Conservation (phyloP, 2,797 vertebrate genomes). For the Danio tinwini region DNA sequence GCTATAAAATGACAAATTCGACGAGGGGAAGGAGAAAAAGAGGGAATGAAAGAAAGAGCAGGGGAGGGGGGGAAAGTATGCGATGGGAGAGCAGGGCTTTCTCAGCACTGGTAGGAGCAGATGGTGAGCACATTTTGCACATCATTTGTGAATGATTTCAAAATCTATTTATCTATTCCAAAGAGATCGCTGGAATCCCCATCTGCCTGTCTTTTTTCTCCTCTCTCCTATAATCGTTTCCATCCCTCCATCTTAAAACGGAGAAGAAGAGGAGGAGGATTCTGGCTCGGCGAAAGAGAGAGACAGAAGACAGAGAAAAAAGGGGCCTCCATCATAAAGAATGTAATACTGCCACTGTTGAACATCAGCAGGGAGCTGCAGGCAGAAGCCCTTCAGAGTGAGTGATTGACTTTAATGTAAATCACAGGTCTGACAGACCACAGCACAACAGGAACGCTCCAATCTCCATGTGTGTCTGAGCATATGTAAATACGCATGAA, state of each 20-base stretch:
- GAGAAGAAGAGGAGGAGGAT: conserved; percentile 65
- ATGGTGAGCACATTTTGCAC: conserved; percentile 87
- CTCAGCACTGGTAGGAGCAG: conserved; percentile 75
- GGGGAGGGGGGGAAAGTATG: neutral
- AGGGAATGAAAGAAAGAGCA: conserved; percentile 22
- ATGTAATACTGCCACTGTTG: conserved; percentile 73
- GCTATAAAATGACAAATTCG: conserved; percentile 20
- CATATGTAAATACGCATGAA: conserved; percentile 43
- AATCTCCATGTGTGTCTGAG: conserved; percentile 26
- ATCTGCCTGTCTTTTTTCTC: conserved; percentile 80
- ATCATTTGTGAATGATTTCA: conserved; percentile 92
- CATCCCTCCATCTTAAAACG: conserved; percentile 76
- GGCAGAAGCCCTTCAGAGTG: conserved; percentile 53
- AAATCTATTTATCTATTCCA: conserved; percentile 89
- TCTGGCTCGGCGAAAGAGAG: conserved; percentile 50
- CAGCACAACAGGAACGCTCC: conserved; percentile 25
- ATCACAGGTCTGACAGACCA: conserved; percentile 59
- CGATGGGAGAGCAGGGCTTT: conserved; percentile 67
- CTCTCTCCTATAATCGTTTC: conserved; percentile 83
- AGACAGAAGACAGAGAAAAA: conserved; percentile 64
- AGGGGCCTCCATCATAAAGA: conserved; percentile 62
- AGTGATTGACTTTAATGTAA: conserved; percentile 64
- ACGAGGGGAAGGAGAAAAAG: conserved; percentile 22
- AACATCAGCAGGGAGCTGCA: conserved; percentile 62
- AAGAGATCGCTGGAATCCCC: conserved; percentile 90